Conservation (phyloP, 2,113 vertebrate species). For the Xenopus borealis region DNA sequence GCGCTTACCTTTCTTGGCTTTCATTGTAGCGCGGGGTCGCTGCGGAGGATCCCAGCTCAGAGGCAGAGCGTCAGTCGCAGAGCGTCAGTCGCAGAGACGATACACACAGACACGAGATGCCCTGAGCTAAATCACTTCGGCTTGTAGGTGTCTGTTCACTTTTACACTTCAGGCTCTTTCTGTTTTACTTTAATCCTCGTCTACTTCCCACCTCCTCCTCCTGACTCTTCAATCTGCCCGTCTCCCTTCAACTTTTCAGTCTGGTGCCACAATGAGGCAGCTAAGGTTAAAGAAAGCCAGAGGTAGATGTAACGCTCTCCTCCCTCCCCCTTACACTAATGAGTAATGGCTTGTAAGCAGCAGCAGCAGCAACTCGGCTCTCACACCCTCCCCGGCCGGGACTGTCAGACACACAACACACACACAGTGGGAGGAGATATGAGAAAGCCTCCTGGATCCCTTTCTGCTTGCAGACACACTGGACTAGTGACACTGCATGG, state of each 20-base stretch:
- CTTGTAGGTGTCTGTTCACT: too few relatives aligned
- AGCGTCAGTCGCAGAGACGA: neutral
- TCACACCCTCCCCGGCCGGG: slow-evolving; percentile 25
- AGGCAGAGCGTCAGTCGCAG: too few relatives aligned
- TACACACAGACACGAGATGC: slow-evolving; percentile 5
- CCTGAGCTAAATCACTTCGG: neutral
- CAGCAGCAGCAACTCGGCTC: neutral
- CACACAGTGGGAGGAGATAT: slow-evolving; percentile 12
- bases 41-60: neutral
- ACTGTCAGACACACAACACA: slow-evolving; percentile 28
- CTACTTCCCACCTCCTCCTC: neutral
- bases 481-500: slow-evolving; percentile 5
- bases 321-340: slow-evolving; percentile 13
- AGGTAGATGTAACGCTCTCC: slow-evolving; percentile 32
- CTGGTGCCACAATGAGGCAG: slow-evolving; percentile 16
- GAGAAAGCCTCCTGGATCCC: slow-evolving; percentile 7
- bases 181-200: too few relatives aligned
- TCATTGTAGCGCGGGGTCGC: slow-evolving; percentile 68
- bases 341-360: slow-evolving; percentile 26
- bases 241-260: neutral
- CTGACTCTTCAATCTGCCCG: neutral
- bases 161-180: too few relatives aligned
- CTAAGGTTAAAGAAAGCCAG: neutral
- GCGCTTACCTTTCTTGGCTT: slow-evolving; percentile 86
- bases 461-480: slow-evolving; percentile 32